phyloP scores from a whole-genome alignment of 1,140 invertebrate species.

The Lasioglossum baleicum region DNA sequence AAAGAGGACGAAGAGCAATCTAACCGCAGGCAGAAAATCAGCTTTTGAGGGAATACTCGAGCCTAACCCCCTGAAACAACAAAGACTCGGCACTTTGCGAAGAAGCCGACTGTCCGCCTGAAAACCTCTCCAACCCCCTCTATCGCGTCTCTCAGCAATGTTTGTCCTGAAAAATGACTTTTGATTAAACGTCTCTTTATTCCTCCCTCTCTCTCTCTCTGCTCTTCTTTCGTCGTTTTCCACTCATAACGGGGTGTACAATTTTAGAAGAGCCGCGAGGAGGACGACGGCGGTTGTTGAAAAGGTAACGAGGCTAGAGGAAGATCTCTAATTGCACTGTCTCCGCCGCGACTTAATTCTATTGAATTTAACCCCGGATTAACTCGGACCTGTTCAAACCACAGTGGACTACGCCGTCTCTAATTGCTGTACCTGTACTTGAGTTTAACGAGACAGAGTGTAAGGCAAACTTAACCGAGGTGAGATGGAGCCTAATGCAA shows the following conservation, averaged over 20 bases:
- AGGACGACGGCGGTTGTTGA: neutral
- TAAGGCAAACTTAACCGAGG: neutral
- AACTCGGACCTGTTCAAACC: neutral
- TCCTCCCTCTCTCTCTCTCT: too few species aligned
- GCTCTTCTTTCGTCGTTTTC: too few species aligned
- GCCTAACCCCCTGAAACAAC: constrained; percentile 42
- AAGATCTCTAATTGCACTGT: neutral
- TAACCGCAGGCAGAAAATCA: constrained; percentile 39
- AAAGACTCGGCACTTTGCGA: constrained; percentile 24
- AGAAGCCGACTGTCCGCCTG: constrained; percentile 15
- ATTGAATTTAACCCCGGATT: neutral
- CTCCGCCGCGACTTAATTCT: neutral
- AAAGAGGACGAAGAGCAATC: neutral
- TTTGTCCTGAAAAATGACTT: constrained; percentile 30
- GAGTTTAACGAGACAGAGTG: neutral
- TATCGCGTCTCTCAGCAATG: neutral
- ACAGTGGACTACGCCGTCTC: neutral
- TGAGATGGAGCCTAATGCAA: neutral
- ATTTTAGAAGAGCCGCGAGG: too few species aligned
- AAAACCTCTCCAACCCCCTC: neutral
- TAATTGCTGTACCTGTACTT: neutral
- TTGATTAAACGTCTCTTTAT: constrained; percentile 18
- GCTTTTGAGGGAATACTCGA: constrained; percentile 27
- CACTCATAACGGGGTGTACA: neutral
- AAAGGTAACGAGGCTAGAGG: neutral